A percentile compares a stretch with the other conserved stretches of the same genome.
Evolutionary conservation across 2,888 invertebrate species (phyloP).

Genomic region (Sphinx pinastri): DNA sequence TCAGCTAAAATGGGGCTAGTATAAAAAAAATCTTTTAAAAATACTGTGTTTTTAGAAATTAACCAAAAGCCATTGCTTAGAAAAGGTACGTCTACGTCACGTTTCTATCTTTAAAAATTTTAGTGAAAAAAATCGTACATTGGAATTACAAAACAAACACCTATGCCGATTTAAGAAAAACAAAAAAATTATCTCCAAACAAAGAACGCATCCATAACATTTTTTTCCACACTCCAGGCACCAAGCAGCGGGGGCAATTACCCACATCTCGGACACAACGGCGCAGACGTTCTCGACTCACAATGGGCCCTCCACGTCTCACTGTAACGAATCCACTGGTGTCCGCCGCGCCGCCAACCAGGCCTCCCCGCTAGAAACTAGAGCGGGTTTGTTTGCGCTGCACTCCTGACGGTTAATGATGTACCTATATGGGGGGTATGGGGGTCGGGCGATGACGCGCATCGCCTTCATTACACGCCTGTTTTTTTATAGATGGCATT

Average conservation of each 20-base stretch:
- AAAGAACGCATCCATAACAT: slow-evolving; percentile 32
- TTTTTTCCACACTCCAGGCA: slow-evolving; percentile 38
- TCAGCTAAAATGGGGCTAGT: no score
- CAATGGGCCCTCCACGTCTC: slow-evolving; percentile 78
- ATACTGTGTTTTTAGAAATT: no score
- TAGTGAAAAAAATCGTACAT: no score
- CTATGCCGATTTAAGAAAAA: slow-evolving; percentile 2
- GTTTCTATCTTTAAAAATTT: background rate
- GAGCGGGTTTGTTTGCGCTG: slow-evolving; percentile 78
- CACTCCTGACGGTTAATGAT: slow-evolving; percentile 76
- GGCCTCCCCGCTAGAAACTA: slow-evolving; percentile 72
- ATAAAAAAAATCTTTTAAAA: no score
- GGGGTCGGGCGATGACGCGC: slow-evolving; percentile 48
- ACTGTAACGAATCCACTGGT: slow-evolving; percentile 81
- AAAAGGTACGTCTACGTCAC: background rate
- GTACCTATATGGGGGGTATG: slow-evolving; percentile 50
- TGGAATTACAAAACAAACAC: background rate
- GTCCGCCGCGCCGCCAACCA: slow-evolving; percentile 58
- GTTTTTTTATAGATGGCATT: background rate
- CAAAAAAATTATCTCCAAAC: background rate
- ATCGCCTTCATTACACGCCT: slow-evolving; percentile 25
- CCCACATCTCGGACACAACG: slow-evolving; percentile 81
- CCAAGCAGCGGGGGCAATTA: slow-evolving; percentile 73
- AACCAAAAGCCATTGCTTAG: no score
- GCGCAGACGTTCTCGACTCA: slow-evolving; percentile 78